Percentiles rank a stretch among this genome's conserved stretches.
Conservation (phyloP, 1,140 invertebrate genomes). For the Pygmarrhopalites habei region DNA sequence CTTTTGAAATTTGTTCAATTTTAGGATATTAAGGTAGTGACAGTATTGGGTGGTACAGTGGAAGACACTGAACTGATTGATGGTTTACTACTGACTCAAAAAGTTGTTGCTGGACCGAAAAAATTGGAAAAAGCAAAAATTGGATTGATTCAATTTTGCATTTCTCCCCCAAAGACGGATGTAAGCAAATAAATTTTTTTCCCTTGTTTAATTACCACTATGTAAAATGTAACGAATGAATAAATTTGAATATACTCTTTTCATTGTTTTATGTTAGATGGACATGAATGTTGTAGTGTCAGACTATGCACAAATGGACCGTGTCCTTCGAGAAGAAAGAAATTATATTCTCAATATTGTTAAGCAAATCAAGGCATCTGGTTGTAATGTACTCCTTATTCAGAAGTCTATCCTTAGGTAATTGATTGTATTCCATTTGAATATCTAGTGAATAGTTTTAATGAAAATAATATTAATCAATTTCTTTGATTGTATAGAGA, state of each 20-base stretch:
- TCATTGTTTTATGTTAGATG: conserved; percentile 63
- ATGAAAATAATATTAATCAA: no score
- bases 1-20: conserved; percentile 13
- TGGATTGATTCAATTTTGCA: conserved; percentile 98
- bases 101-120: conserved; percentile 80
- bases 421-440: no score
- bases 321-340: conserved; percentile 95
- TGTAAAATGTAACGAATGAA: not conserved
- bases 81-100: conserved; percentile 88
- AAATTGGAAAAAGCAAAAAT: conserved; percentile 97
- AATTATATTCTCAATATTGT: conserved; percentile 97
- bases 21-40: conserved; percentile 88
- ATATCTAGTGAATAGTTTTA: no score
- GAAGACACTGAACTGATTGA: conserved; percentile 96
- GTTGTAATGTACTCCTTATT: conserved; percentile 94
- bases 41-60: conserved; percentile 92
- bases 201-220: not conserved
- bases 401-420: conserved; percentile 97
- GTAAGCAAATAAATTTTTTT: conserved; percentile 60
- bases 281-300: conserved; percentile 96
- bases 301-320: conserved; percentile 98
- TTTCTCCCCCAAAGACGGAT: conserved; percentile 99
- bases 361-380: conserved; percentile 97
- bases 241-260: conserved; percentile 5
- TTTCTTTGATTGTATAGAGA: no score